A percentile compares a stretch with the other conserved stretches of the same genome.
Conservation (phyloP, 2,113 vertebrate species). For the Amblyornis subalaris region DNA sequence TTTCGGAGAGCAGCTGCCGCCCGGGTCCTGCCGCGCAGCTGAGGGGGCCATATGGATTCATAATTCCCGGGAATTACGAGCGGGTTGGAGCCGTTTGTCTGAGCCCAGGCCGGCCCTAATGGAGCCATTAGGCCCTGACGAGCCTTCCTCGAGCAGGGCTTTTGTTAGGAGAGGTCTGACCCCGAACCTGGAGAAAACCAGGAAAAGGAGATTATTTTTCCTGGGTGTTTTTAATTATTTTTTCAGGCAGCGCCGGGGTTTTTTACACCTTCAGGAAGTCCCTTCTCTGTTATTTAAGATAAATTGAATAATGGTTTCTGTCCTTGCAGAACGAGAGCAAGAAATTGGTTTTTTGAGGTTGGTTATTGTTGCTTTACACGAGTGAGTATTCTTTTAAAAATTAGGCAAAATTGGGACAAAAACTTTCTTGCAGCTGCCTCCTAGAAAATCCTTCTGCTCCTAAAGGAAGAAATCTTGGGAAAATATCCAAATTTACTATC, state of each 20-base stretch:
- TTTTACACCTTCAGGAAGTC: not conserved
- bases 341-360: not conserved
- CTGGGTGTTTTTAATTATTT: not conserved
- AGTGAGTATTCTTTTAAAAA: not conserved
- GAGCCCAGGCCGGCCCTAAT: not conserved
- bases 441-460: not conserved
- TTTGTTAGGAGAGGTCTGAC: not conserved
- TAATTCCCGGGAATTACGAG: slow-evolving; percentile 34
- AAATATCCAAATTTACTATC: not conserved
- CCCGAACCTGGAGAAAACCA: not conserved
- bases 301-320: not conserved
- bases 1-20: not conserved
- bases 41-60: slow-evolving; percentile 18
- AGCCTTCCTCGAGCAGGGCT: not conserved
- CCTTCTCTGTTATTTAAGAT: not conserved
- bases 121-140: not conserved
- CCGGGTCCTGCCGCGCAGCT: not conserved
- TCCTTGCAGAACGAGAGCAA: not conserved
- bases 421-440: not conserved
- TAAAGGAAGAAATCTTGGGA: not conserved
- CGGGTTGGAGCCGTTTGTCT: not conserved
- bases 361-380: not conserved
- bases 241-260: not conserved
- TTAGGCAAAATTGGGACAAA: not conserved
- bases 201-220: not conserved